Base-by-base conservation (phyloP, 2,888 invertebrate genomes). In the Cactoblastis cactorum region DNA sequence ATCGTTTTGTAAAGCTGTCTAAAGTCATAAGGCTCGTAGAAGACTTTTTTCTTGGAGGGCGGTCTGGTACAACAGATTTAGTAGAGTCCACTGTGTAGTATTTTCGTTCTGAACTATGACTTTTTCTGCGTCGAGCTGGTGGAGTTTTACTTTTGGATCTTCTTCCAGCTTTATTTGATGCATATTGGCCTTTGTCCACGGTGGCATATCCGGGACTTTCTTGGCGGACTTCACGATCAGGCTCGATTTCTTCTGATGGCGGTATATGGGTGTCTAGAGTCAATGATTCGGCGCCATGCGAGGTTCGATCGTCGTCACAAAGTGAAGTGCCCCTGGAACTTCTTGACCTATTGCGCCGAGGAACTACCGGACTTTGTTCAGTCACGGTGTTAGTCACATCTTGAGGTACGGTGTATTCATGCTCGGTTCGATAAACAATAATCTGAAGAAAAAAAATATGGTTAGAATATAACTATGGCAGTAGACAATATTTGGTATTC, bases 121-220 rank as follows among this genome's bases (percentile, higher is more conserved):
- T 89, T 58, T 88, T 89, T n/a, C 86, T 77, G n/a, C 72, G 76
- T 34, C 84, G 69, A 0, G 57, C 72, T 0, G 89, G 89, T 47
- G 88, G 88, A n/a, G 88, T 88, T 52, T 91, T 90, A 49, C 91
- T 91, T 57, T 87, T 87, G 9, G 91, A 88, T 53, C 91, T 90
- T 61, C 91, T 87, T 49, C 88, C 82, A 17, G 90, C 87, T 66
- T 93, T 91, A 24, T 91, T 90, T 0, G 94, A 93, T 38, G 92
- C 89, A 17, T 93, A 93, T 22, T 93, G 83, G 0, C 91, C 90
- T 79, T 95, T 95, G 52, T 95, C 95, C 39, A 96, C 94, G 22
- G 94, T 91, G 9, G 96, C 95, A 62, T 96, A 96, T 4, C 95
- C 95, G 17, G 90, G 91, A 55, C 87, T 89, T 49, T 89, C 89